Evolutionary conservation across 2,113 vertebrate genomes (phyloP), one percentile per base, ranked within the genome.

Genomic region (Oxyruncus cristatus): DNA sequence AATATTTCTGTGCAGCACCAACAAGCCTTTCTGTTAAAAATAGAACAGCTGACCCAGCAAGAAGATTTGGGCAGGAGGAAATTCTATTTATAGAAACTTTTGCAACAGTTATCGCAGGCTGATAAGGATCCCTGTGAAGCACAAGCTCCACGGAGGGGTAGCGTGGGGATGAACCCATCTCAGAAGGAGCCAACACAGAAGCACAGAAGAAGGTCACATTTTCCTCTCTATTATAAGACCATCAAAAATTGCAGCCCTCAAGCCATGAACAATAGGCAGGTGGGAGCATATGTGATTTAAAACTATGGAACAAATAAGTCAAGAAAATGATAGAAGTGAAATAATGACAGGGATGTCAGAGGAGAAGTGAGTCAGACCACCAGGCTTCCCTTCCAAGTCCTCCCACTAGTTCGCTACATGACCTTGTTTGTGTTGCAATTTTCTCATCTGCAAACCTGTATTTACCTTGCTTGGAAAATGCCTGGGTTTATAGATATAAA

Each of bases 21-120:
- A 96, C 96, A 86, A 50, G 96, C 66, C 68, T 96, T 91, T 77
- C 90, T 86, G 83, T 73, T 97, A 96, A 96, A 97, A 97, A 97
- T 96, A 97, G 91, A 95, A 75, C 73, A 87, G 96, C 96, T 97
- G 93, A 97, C 76, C 77, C 68, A 65, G 96, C 88, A 15, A 94
- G 65, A 95, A 82, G 80, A 47, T 46, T 88, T 87, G 95, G 88
- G 74, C 86, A 96, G 86, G 65, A 93, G 53, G 58, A 91, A 93
- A 87, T 84, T 91, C 96, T 96, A 96, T 96, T 96, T 96, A 92
- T 95, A 91, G 95, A 82, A 91, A 92, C 46, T 96, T 96, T 95
- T 96, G 92, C 90, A 92, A 86, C 20, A 39, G 65, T 86, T 93
- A 85, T 89, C 96, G 75, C 41, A 41, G 30, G 80, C 68, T 52